A percentile compares a stretch with the other conserved stretches of the same genome.
These are phyloP conservation scores for Symphodus melops DNA, from an alignment of 2,113 vertebrate genomes.

Conservation along the genomic window DNA sequence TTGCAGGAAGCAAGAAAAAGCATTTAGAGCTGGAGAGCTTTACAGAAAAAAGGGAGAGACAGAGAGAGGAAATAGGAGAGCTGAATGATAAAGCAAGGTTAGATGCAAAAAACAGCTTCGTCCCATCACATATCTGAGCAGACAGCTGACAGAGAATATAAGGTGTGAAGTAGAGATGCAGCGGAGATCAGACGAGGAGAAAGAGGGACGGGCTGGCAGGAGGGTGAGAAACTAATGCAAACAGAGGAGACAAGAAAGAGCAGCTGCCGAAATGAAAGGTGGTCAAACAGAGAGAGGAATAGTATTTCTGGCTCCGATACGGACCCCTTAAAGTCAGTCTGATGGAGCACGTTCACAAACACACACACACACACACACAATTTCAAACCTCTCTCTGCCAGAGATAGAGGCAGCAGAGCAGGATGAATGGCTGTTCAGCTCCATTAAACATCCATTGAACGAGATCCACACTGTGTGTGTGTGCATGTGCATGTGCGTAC, in stretches of 20 bases:
- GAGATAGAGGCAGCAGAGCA: conserved; percentile 64
- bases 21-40: not conserved
- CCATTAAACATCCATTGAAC: conserved; percentile 76
- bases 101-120: conserved; percentile 38
- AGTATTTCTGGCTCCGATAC: conserved; percentile 55
- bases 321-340: conserved; percentile 61
- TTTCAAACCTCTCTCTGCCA: conserved; percentile 43
- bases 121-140: conserved; percentile 46
- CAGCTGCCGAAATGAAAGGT: conserved; percentile 58
- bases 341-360: conserved; percentile 46
- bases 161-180: conserved; percentile 43
- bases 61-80: not conserved
- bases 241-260: conserved; percentile 52
- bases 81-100: conserved; percentile 34
- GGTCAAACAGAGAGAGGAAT: conserved; percentile 45
- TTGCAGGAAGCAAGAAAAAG: not conserved
- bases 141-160: conserved; percentile 60
- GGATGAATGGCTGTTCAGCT: conserved; percentile 74
- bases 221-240: conserved; percentile 38
- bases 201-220: conserved; percentile 31
- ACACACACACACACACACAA: conserved; percentile 31
- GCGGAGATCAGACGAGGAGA: conserved; percentile 54
- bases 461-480: conserved; percentile 41
- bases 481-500: too few species aligned
- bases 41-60: not conserved